Evolutionary conservation across 2,797 vertebrate species (phyloP).

Genomic region (Anguilla megastoma): DNA sequence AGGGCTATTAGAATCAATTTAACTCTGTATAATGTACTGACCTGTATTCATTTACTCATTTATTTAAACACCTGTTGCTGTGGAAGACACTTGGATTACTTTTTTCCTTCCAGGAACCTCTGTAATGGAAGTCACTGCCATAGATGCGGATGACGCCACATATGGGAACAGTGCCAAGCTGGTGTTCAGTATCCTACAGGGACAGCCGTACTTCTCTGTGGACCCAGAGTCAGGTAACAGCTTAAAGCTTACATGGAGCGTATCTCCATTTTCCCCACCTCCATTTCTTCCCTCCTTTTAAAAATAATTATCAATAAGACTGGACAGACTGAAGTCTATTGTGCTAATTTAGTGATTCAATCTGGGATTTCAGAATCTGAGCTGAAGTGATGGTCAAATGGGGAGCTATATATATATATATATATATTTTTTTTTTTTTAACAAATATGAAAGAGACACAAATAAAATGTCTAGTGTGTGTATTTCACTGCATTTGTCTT

Average conservation of each 20-base stretch:
- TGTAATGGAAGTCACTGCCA: slow-evolving; percentile 81
- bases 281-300: neutral
- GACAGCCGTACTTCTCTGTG: slow-evolving; percentile 84
- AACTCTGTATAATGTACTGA: neutral
- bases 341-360: no score
- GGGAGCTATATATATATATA: no score
- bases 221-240: slow-evolving; percentile 80
- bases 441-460: neutral
- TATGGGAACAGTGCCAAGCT: slow-evolving; percentile 84
- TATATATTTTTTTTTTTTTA: no score
- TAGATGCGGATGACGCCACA: slow-evolving; percentile 80
- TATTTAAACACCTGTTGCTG: neutral
- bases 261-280: neutral
- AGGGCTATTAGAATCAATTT: no score
- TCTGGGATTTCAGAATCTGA: no score
- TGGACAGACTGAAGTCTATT: no score
- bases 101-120: slow-evolving; percentile 70
- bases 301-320: no score
- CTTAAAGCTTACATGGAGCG: slow-evolving; percentile 21
- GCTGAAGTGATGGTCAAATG: no score
- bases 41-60: neutral
- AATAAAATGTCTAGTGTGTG: neutral
- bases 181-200: slow-evolving; percentile 83
- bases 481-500: neutral
- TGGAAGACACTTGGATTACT: neutral